These are phyloP conservation scores for Diplosoma virens DNA, from an alignment of 23 tunicate genomes.

Conservation along the genomic window DNA sequence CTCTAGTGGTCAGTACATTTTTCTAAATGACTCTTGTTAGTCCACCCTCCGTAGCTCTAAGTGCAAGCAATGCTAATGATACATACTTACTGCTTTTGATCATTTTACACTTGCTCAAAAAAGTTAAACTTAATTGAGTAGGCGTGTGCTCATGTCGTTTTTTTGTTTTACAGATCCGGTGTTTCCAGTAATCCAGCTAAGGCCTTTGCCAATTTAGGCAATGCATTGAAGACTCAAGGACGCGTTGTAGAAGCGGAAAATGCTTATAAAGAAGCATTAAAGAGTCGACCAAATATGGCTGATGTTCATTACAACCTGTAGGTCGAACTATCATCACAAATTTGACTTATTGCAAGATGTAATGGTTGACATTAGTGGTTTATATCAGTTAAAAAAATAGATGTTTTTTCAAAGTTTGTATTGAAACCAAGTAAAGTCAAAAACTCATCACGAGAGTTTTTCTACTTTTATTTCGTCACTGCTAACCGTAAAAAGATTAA, in stretches of 20 bases:
- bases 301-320: slow-evolving; percentile 88
- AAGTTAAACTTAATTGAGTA: neutral
- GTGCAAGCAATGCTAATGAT: too few species aligned
- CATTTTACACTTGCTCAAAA: neutral
- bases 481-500: too few species aligned
- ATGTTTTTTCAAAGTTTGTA: too few species aligned
- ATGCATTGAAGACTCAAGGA: slow-evolving; percentile 36
- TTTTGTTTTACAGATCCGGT: slow-evolving; percentile 60
- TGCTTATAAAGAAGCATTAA: slow-evolving; percentile 61
- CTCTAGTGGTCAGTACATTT: too few species aligned
- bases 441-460: too few species aligned
- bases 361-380: too few species aligned
- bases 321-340: slow-evolving; percentile 8
- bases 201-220: slow-evolving; percentile 74
- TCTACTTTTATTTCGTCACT: too few species aligned
- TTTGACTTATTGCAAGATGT: neutral
- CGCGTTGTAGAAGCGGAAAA: slow-evolving; percentile 49
- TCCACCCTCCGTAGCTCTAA: too few species aligned
- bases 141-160: too few species aligned
- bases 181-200: slow-evolving; percentile 65
- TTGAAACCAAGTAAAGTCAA: too few species aligned
- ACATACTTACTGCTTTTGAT: neutral
- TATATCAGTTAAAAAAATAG: too few species aligned
- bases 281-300: slow-evolving; percentile 75
- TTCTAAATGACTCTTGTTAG: too few species aligned